A percentile compares a stretch with the other conserved stretches of the same genome.
Evolutionary conservation across 2,797 vertebrate species (phyloP).

Genomic region (Xerus rutilus): DNA sequence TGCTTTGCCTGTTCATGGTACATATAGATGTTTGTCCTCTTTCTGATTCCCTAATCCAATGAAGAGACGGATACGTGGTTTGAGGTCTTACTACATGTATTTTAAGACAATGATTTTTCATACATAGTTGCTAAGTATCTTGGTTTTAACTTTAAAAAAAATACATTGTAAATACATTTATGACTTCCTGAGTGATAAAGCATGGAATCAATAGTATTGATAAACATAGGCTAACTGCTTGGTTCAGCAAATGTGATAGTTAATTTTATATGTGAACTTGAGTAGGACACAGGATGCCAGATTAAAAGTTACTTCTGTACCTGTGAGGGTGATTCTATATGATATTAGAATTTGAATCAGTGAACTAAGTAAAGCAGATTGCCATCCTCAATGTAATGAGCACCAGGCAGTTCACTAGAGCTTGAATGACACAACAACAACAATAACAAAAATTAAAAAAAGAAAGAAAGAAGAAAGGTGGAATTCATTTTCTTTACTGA

Average conservation of each 20-base stretch:
- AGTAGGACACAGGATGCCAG: too few relatives aligned
- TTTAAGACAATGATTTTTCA: background rate
- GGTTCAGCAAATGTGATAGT: background rate
- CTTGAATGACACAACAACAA: background rate
- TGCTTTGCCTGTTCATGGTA: background rate
- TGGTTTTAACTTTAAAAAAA: background rate
- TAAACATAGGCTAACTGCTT: background rate
- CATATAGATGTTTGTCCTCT: background rate
- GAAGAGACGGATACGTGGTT: too few relatives aligned
- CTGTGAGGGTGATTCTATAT: background rate
- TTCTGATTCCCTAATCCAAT: background rate
- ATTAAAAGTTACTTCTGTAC: too few relatives aligned
- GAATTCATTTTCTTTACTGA: background rate
- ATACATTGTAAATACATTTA: background rate
- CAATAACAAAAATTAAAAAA: too few relatives aligned
- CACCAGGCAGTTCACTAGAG: background rate
- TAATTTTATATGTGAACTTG: too few relatives aligned
- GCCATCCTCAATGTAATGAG: background rate
- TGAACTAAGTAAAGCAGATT: background rate
- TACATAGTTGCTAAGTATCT: background rate
- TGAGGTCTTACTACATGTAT: background rate
- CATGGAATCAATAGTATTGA: background rate
- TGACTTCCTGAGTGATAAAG: background rate
- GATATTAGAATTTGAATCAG: background rate
- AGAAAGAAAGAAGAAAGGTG: background rate